Conservation (phyloP, 2,797 vertebrate species). For the Sciaenops ocellatus region DNA sequence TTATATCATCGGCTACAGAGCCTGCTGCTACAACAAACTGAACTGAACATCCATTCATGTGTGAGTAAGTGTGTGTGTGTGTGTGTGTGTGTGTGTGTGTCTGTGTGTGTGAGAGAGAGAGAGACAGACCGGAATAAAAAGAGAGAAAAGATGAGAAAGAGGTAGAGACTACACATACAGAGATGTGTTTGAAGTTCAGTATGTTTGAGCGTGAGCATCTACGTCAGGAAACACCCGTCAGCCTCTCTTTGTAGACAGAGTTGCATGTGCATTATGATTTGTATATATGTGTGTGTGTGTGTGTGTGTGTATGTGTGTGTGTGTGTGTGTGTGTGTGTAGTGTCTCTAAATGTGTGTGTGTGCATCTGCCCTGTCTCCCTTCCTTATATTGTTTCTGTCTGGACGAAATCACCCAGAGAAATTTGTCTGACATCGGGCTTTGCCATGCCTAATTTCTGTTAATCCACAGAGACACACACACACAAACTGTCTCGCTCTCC, state of each 20-base stretch:
- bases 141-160: neutral
- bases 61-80: neutral
- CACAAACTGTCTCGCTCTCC: neutral
- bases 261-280: neutral
- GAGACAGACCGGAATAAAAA: neutral
- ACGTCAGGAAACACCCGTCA: neutral
- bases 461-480: conserved; percentile 53
- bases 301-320: conserved; percentile 4
- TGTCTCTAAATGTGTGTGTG: neutral
- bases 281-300: conserved; percentile 3
- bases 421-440: conserved; percentile 60
- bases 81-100: too few relatives aligned
- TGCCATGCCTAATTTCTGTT: conserved; percentile 58
- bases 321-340: conserved; percentile 1
- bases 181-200: conserved; percentile 11
- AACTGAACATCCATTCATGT: too few relatives aligned
- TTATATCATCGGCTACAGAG: too few relatives aligned
- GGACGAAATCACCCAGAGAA: conserved; percentile 62
- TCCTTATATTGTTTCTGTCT: conserved; percentile 46
- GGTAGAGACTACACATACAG: neutral
- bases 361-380: conserved; percentile 23
- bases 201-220: conserved; percentile 3
- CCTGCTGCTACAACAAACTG: too few relatives aligned
- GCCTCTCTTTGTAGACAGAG: neutral
- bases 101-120: neutral